Evolutionary conservation across 2,888 invertebrate genomes (phyloP).

Genomic region (Sericinus montela): DNA sequence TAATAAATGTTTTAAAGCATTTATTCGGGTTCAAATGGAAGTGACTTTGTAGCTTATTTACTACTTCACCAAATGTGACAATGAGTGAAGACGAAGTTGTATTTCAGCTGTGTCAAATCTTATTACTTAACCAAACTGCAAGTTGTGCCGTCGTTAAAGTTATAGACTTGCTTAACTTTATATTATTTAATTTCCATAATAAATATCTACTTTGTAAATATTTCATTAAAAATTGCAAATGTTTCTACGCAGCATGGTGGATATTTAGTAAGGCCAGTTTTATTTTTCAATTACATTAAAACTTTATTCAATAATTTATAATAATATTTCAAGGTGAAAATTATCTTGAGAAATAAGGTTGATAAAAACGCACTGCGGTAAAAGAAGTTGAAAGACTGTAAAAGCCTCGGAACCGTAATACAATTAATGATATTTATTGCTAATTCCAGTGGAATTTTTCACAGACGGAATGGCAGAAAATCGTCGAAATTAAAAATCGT

Average conservation of each 20-base stretch:
- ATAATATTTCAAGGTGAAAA: background rate
- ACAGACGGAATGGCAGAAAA: no score
- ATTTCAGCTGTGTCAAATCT: background rate
- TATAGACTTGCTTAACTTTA: no score
- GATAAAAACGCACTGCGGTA: slow-evolving; percentile 15
- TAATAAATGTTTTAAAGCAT: slow-evolving; percentile 15
- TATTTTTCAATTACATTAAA: background rate
- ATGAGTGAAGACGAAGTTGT: background rate
- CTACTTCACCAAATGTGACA: background rate
- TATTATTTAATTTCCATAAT: no score
- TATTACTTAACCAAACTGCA: no score
- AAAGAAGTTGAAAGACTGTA: slow-evolving; percentile 11
- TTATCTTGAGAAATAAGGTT: background rate
- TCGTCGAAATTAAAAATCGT: no score
- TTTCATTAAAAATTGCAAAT: no score
- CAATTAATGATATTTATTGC: slow-evolving; percentile 18
- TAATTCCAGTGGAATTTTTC: slow-evolving; percentile 3
- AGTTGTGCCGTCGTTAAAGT: no score
- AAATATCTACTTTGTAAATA: no score
- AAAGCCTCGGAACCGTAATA: slow-evolving; percentile 13
- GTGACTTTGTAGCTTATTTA: background rate
- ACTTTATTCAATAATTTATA: background rate
- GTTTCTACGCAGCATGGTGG: no score
- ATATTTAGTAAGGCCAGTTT: no score
- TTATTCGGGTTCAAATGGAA: background rate